Conservation (phyloP, 2,888 invertebrate genomes). For the Helicoverpa assulta region DNA sequence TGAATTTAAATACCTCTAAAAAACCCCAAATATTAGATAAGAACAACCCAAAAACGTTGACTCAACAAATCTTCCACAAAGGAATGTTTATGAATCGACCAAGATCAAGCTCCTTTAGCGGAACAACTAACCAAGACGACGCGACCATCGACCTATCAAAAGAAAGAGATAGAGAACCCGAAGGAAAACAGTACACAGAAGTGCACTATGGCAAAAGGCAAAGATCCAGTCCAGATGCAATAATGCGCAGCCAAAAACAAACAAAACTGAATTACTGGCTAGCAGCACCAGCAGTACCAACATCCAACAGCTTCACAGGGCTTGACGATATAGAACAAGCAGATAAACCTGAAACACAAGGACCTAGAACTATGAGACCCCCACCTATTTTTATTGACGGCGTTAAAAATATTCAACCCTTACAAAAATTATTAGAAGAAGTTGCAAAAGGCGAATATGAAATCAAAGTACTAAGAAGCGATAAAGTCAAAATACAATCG, state of each 20-base stretch:
- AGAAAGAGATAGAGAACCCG: slow-evolving; percentile 4
- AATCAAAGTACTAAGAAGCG: not conserved
- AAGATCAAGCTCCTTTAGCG: slow-evolving; percentile 6
- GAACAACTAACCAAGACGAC: slow-evolving; percentile 6
- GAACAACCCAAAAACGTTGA: not conserved
- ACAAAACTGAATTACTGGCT: no score
- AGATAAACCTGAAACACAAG: not conserved
- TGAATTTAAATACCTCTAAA: no score
- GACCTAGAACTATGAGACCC: no score
- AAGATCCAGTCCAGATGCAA: no score
- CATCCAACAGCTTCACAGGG: slow-evolving; percentile 6
- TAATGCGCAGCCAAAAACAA: no score
- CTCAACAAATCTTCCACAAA: slow-evolving; percentile 9
- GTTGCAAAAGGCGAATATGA: not conserved
- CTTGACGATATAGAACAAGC: no score
- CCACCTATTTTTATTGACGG: not conserved
- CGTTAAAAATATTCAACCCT: no score
- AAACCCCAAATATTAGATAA: no score
- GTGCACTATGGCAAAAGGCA: no score
- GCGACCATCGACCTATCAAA: no score
- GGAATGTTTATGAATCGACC: slow-evolving; percentile 1
- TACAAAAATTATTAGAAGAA: not conserved
- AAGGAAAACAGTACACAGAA: slow-evolving; percentile 2
- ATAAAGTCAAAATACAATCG: slow-evolving; percentile 7
- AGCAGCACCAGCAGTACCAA: no score